Base-by-base conservation (phyloP, 2,888 invertebrate species). In the Leptura quadrifasciata region DNA sequence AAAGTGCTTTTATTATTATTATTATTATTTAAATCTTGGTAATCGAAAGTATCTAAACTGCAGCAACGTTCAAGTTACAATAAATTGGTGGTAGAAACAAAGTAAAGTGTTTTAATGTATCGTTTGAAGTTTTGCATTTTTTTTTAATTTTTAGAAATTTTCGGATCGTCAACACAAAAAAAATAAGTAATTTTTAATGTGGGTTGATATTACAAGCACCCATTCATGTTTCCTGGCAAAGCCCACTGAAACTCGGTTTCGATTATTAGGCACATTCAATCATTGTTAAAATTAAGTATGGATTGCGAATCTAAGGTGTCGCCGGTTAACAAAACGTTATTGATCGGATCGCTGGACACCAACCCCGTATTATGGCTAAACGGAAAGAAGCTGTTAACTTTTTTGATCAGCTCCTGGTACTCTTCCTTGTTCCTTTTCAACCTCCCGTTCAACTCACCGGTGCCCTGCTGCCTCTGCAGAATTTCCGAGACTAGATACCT, bases 251-350 rank as follows among this genome's bases (percentile, higher is more conserved):
- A 20, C 3, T 4, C 21, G 10, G 21, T 27, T 67, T 12, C 31
- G 47, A 72, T 76, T n/a, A n/a, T n/a, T 68, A 81, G 81, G 79
- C 80, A 80, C 80, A 69, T 77, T 91, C 91, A 94, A 85, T 94
- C 94, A 12, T 93, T 93, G 61, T 93, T 93, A 74, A 88, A 84
- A 83, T 94, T 94, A 63, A 94, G 89, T 70, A 94, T 89, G 20
- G 94, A 94, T 86, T 94, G 94, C 3, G 94, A 92, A 87, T 94
- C 94, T 75, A 94, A 88, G 69, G 93, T 90, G 80, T 91, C 92
- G 72, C 92, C 92, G 84, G 92, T 92, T 60, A 94, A 90, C 79
- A 93, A 91, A 76, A 92, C 92, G 76, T 91, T 91, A 85, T 93
- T 93, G 83, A 92, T 86, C 15, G 89, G 87, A 47, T 88, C 87